Base-by-base conservation (phyloP, 1,140 invertebrate species). In the Piezodorus guildinii region DNA sequence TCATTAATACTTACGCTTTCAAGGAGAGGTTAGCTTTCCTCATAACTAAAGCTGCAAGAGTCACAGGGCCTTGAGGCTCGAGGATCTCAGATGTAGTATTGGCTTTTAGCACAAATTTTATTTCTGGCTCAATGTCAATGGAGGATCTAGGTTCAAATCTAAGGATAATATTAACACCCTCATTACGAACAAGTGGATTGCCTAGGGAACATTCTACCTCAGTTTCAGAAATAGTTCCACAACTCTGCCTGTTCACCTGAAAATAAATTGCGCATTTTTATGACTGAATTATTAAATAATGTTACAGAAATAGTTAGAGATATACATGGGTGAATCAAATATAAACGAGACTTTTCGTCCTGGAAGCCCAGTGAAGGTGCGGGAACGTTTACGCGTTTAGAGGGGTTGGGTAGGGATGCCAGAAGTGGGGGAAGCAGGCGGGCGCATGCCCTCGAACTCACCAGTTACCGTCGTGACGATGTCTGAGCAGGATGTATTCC, bases 31-130 rank as follows among this genome's bases (percentile, higher is more conserved):
- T 90, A 17, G 91, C 91, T 68, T 83, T 82, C 68, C 90, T 89
- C 14, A 91, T 79, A 27, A 97, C 85, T 25, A 80, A 77, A 0
- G 88, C 85, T 43, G 73, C 76, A 60, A 82, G 78, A 67, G 71
- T 72, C 3, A 79, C 73, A 0, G 79, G 74, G 71, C 81, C 77
- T 76, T 87, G 73, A 69, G 74, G 73, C 70, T 76, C 79, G 21
- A 78, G 68, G 73, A 90, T 83, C 65, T 82, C 81, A 0, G 87
- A 94, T 8, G 91, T 93, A n/a, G 93, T 94, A 75, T 95, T 94
- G 0, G 85, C 85, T 75, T 85, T 86, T 2, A 92, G 79, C 4
- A 77, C 72, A 71, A 95, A 90, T 27, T 79, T 72, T 15, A 96
- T 76, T 43, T 81, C 76, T 0, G 80, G 79, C 71, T 87, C 84